A percentile compares a stretch with the other conserved stretches of the same genome.
These are phyloP conservation scores for Atrina japonica DNA, from an alignment of 2,888 invertebrate species.

Conservation along the genomic window DNA sequence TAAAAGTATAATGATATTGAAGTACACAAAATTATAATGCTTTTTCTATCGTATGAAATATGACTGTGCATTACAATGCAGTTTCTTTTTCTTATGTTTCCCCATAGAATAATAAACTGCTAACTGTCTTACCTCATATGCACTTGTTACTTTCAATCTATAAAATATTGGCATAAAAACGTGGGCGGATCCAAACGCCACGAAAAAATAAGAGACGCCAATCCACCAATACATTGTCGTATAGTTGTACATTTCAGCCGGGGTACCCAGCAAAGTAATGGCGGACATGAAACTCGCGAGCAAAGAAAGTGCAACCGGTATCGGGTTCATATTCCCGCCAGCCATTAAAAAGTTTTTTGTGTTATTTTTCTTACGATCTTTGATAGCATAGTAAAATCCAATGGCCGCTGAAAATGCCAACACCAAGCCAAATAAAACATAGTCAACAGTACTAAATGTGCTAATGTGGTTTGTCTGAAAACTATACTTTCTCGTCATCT, in stretches of 20 bases:
- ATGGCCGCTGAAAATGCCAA: constrained; percentile 72
- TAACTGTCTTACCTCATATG: constrained; percentile 74
- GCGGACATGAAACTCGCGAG: constrained; percentile 80
- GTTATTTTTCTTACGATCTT: constrained; percentile 67
- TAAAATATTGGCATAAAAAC: constrained; percentile 74
- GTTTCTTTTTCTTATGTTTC: no score
- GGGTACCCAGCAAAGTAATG: constrained; percentile 78
- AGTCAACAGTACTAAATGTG: constrained; percentile 68
- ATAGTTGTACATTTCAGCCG: constrained; percentile 78
- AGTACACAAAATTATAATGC: no score
- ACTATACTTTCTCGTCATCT: constrained; percentile 54
- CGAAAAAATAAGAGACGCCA: constrained; percentile 73
- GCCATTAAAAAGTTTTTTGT: constrained; percentile 76
- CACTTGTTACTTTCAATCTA: constrained; percentile 70
- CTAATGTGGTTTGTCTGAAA: constrained; percentile 60
- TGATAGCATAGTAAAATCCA: constrained; percentile 74
- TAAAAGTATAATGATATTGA: no score
- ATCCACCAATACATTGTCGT: constrained; percentile 77
- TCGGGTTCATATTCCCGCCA: constrained; percentile 75
- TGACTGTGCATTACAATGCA: no score
- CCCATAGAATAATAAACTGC: no score
- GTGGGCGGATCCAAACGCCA: constrained; percentile 74
- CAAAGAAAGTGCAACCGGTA: constrained; percentile 78
- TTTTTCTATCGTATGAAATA: no score
- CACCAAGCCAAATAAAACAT: constrained; percentile 72